Conservation (phyloP, 1,140 invertebrate genomes). For the Lepidurus apus region DNA sequence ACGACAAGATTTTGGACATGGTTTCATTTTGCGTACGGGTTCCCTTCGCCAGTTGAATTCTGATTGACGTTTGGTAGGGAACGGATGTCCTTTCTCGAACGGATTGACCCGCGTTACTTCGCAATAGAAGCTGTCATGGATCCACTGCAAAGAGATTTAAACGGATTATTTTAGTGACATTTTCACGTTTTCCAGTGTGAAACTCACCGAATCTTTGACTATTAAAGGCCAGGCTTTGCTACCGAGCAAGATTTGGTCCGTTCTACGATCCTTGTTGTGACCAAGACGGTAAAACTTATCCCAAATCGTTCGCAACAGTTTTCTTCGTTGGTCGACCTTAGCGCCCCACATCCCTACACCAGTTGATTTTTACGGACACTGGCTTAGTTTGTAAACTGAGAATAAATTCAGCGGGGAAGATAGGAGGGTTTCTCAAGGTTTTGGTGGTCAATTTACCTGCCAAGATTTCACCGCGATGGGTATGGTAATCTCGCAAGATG, state of each 20-base stretch:
- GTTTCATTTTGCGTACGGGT: slow-evolving; percentile 14
- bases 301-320: background rate
- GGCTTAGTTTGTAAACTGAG: background rate
- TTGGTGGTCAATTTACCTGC: slow-evolving; percentile 25
- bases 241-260: slow-evolving; percentile 28
- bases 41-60: slow-evolving; percentile 15
- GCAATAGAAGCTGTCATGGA: slow-evolving; percentile 29
- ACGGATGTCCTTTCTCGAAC: slow-evolving; percentile 3
- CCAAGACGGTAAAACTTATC: slow-evolving; percentile 7
- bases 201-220: slow-evolving; percentile 21
- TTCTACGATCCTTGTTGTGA: slow-evolving; percentile 10
- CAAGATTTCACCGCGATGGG: slow-evolving; percentile 31
- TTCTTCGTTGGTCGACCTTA: slow-evolving; percentile 22
- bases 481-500: slow-evolving; percentile 39
- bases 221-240: slow-evolving; percentile 29
- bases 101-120: background rate
- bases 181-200: background rate
- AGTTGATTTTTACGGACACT: background rate
- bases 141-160: slow-evolving; percentile 16
- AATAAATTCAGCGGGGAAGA: background rate
- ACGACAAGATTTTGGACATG: slow-evolving; percentile 22
- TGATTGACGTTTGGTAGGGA: slow-evolving; percentile 25
- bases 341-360: slow-evolving; percentile 31
- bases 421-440: background rate
- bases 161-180: background rate